Conservation (phyloP, 2,797 vertebrate genomes). For the Squalus acanthias region DNA sequence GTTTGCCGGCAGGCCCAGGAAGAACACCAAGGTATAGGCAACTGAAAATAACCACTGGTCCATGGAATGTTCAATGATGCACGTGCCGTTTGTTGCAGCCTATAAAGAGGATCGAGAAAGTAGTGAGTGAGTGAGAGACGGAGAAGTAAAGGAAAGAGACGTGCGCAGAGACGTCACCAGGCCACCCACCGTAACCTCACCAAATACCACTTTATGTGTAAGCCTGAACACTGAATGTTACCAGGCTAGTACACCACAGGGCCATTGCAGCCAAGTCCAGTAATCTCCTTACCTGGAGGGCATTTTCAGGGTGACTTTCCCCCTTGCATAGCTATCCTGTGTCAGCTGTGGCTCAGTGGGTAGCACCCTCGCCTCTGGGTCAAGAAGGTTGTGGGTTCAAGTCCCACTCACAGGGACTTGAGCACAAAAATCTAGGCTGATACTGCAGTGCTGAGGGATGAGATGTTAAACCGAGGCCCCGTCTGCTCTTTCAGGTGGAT, state of each 20-base stretch:
- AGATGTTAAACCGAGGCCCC: too few species aligned
- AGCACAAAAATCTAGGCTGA: too few species aligned
- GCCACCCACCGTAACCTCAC: background rate
- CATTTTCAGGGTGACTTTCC: background rate
- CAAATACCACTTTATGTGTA: background rate
- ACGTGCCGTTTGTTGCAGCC: slow-evolving; percentile 39
- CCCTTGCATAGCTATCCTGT: too few species aligned
- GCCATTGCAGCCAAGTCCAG: background rate
- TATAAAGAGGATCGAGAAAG: background rate
- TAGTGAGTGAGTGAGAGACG: background rate
- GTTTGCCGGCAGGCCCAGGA: slow-evolving; percentile 70
- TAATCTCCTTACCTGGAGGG: background rate
- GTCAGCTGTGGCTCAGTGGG: too few species aligned
- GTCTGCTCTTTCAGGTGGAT: too few species aligned
- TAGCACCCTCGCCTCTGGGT: too few species aligned
- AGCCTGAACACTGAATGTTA: background rate
- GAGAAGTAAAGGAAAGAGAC: background rate
- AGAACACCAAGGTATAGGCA: slow-evolving; percentile 63
- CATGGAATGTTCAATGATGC: slow-evolving; percentile 47
- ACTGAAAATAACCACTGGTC: slow-evolving; percentile 57
- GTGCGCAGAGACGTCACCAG: background rate
- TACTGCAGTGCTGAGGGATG: too few species aligned
- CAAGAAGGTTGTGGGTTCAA: too few species aligned
- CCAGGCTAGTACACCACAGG: background rate
- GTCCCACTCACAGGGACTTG: too few species aligned